Base-by-base conservation (phyloP, 1,140 invertebrate genomes). In the Samia ricini region DNA sequence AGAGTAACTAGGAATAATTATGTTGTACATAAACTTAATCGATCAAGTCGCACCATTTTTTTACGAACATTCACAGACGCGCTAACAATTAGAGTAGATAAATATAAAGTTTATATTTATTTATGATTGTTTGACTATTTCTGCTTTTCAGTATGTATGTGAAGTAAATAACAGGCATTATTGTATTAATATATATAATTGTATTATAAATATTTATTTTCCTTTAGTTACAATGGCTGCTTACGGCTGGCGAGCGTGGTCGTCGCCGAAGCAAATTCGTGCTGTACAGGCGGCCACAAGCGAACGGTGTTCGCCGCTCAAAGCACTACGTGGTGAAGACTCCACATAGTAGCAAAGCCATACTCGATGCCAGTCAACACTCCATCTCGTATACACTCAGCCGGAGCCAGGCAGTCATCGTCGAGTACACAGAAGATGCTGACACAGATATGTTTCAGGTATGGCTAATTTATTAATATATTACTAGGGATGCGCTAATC, bases 381-480 rank as follows among this genome's bases (percentile, higher is more conserved):
- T 98, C 97, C 48, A 99, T 99, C 83, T 99, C 98, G 1, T 99
- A 99, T 89, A 99, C 98, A 56, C 93, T 99, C 71, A 98, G 96
- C 60, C 93, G 98, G 89, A 99, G 96, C 83, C 97, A 99, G 91
- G 97, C 98, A 58, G 97, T 99, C 71, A 98, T 99, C 78, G 98
- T 99, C 18, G 98, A 99, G 91, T 99, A 99, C 90, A 96, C 95
- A 68, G 95, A 95, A 77, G 98, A 99, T 89, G 94, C 96, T 61
- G 95, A 97, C 80, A 99, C 97, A 33, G 98, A 99, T 88, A 99
- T 99, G 98, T 99, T 99, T 92, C 98, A 99, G 93, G 97, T 98
- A 90, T 92, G 91, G 74, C 52, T 56, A 1, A 42, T 12, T 42
- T 15, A 42, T 15, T 15, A 42, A 42, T 1, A 42, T 15, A 15